These are phyloP conservation scores for Phaethornis superciliosus DNA, from an alignment of 2,113 vertebrate species.

Conservation along the genomic window DNA sequence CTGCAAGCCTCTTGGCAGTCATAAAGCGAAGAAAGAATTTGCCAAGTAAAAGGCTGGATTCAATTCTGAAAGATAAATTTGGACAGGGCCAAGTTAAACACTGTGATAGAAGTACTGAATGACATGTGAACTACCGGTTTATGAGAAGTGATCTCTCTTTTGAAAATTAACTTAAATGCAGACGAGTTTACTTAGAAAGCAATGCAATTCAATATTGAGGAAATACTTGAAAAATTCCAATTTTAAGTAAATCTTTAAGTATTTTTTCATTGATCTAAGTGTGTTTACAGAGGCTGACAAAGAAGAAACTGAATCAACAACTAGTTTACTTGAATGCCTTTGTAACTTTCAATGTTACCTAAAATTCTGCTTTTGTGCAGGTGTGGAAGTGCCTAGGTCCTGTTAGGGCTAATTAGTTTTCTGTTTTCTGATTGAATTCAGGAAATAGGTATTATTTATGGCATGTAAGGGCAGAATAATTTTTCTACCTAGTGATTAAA, in stretches of 20 bases:
- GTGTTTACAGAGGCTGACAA: neutral
- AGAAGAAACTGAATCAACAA: neutral
- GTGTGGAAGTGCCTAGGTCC: neutral
- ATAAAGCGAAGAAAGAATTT: neutral
- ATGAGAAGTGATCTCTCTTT: neutral
- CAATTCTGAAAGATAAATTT: neutral
- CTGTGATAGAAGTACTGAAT: neutral
- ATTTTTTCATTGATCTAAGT: neutral
- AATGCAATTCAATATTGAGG: neutral
- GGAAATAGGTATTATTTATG: neutral
- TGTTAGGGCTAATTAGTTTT: neutral
- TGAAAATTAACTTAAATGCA: slow-evolving; percentile 8
- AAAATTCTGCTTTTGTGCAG: neutral
- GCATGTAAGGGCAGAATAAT: neutral
- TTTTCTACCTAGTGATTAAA: neutral
- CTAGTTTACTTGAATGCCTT: neutral
- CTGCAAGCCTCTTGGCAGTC: neutral
- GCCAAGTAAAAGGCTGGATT: neutral
- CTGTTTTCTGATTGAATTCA: neutral
- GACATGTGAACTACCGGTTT: neutral
- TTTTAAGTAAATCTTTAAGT: neutral
- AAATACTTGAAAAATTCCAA: neutral
- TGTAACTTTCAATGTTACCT: neutral
- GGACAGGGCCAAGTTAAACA: slow-evolving; percentile 17
- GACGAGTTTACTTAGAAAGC: neutral